Conservation (phyloP, 2,113 vertebrate genomes). For the Pristiophorus japonicus region DNA sequence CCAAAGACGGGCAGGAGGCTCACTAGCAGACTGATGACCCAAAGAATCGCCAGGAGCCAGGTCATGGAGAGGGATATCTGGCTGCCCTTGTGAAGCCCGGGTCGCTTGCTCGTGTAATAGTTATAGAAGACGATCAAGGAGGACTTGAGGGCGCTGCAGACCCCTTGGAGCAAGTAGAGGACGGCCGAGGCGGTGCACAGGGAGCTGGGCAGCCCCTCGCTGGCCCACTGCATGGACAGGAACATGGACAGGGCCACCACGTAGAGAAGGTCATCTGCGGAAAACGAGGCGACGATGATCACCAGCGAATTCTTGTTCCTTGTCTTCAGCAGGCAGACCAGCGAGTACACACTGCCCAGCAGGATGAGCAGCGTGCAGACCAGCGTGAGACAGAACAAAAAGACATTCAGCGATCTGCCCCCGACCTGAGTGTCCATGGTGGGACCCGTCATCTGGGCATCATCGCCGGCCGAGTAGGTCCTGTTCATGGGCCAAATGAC, state of each 20-base stretch:
- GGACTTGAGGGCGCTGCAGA: constrained; percentile 86
- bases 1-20: constrained; percentile 77
- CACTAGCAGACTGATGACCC: constrained; percentile 72
- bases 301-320: constrained; percentile 67
- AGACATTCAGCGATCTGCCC: constrained; percentile 55
- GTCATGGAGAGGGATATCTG: constrained; percentile 45
- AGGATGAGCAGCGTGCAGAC: constrained; percentile 62
- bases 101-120: constrained; percentile 68
- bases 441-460: background rate
- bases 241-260: constrained; percentile 73
- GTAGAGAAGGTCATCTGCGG: constrained; percentile 81
- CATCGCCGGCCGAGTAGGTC: background rate
- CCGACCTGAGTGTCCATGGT: constrained; percentile 32
- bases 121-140: constrained; percentile 78
- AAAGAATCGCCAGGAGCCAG: constrained; percentile 65
- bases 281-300: constrained; percentile 79
- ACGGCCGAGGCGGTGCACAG: constrained; percentile 78
- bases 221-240: constrained; percentile 73
- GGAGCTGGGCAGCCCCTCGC: constrained; percentile 47
- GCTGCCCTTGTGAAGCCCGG: constrained; percentile 52
- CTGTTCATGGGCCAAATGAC: background rate
- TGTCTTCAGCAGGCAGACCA: constrained; percentile 68
- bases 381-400: constrained; percentile 73
- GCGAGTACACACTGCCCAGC: constrained; percentile 73
- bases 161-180: constrained; percentile 81